A percentile compares a stretch with the other conserved stretches of the same genome.
These are phyloP conservation scores for Xiphorhynchus erythropygius DNA, from an alignment of 2,797 vertebrate genomes.

Conservation along the genomic window DNA sequence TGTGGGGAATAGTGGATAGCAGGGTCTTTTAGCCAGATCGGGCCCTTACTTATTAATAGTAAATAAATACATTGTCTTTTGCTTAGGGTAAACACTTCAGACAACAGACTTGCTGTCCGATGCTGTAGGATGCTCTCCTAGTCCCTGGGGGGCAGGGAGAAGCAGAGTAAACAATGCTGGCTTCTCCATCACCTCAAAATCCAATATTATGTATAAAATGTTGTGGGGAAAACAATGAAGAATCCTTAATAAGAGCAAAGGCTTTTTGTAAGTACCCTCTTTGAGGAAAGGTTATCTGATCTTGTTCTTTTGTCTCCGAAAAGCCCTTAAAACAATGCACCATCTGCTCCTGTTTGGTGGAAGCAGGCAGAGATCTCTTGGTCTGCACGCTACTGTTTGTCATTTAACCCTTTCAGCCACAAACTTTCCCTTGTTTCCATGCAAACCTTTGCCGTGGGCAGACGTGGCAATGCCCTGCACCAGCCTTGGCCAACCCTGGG, in stretches of 20 bases:
- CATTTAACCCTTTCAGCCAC: slow-evolving; percentile 46
- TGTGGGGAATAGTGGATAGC: background rate
- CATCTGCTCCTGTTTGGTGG: slow-evolving; percentile 66
- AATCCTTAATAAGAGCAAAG: slow-evolving; percentile 58
- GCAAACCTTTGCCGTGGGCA: background rate
- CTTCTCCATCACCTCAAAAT: slow-evolving; percentile 49
- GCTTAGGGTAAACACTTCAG: background rate
- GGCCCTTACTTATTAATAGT: background rate
- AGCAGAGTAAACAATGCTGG: slow-evolving; percentile 40
- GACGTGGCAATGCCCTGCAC: background rate
- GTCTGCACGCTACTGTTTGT: background rate
- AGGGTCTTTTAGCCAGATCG: background rate
- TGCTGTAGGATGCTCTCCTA: background rate
- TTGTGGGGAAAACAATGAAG: slow-evolving; percentile 56
- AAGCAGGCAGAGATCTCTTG: slow-evolving; percentile 19
- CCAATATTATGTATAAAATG: slow-evolving; percentile 41
- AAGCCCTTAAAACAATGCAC: slow-evolving; percentile 71
- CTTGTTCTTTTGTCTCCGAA: slow-evolving; percentile 61
- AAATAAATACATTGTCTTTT: background rate
- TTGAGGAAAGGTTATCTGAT: slow-evolving; percentile 66
- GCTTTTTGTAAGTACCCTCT: slow-evolving; percentile 61
- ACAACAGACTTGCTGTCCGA: background rate
- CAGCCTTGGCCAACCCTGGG: background rate
- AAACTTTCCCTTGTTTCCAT: slow-evolving; percentile 1
- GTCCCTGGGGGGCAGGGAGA: background rate